phyloP scores from a whole-genome alignment of 1,140 invertebrate species.

The Penaeus vannamei region DNA sequence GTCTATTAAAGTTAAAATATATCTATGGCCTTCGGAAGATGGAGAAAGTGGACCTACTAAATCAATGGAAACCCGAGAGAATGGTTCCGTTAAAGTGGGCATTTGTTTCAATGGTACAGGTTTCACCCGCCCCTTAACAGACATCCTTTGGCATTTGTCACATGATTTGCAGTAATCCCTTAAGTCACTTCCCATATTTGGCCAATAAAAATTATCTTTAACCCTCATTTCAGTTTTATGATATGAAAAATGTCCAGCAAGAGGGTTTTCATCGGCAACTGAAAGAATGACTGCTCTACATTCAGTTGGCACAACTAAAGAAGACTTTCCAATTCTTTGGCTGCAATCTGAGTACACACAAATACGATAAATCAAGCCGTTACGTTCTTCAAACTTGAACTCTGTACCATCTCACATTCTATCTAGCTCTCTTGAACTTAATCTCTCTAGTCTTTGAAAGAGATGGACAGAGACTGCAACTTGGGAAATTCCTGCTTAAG shows the following conservation, averaged over 20 bases:
- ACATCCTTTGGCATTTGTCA: constrained; percentile 35
- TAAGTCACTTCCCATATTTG: background rate
- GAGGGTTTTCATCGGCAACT: background rate
- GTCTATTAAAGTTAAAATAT: constrained; percentile 17
- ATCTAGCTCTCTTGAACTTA: too few relatives aligned
- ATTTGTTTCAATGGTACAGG: constrained; percentile 29
- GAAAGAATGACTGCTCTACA: background rate
- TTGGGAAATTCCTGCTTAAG: background rate
- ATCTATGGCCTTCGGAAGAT: too few relatives aligned
- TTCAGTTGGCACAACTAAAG: constrained; percentile 6
- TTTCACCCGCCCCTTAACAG: background rate
- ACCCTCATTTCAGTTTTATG: too few relatives aligned
- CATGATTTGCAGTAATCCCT: constrained; percentile 24
- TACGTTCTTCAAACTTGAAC: background rate
- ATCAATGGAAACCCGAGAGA: background rate
- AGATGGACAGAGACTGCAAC: too few relatives aligned
- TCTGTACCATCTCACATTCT: too few relatives aligned
- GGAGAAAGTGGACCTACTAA: background rate
- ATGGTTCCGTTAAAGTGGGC: background rate
- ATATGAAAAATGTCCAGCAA: constrained; percentile 18
- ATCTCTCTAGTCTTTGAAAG: too few relatives aligned
- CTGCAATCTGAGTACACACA: background rate
- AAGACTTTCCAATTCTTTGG: constrained; percentile 21
- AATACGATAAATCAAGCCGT: background rate
- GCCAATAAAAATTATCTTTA: too few relatives aligned